Percentiles rank a stretch among this genome's conserved stretches.
Evolutionary conservation across 1,140 invertebrate genomes (phyloP).

Genomic region (Drosophila nebulosa): DNA sequence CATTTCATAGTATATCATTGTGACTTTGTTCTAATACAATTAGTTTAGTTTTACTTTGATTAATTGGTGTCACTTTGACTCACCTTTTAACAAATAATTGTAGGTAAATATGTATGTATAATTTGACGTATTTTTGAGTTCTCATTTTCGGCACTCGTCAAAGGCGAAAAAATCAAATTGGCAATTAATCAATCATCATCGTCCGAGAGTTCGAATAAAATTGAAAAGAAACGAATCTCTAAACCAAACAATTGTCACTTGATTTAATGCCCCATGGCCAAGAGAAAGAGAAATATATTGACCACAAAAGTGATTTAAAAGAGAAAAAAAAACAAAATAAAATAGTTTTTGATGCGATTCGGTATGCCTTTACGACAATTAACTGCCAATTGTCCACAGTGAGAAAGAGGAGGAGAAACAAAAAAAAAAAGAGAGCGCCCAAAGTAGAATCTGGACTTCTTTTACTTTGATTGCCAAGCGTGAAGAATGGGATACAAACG

Average conservation of each 20-base stretch:
- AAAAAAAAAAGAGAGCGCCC: neutral
- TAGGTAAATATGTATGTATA: neutral
- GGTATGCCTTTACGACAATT: slow-evolving; percentile 40
- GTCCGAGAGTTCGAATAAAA: neutral
- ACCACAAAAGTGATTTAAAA: neutral
- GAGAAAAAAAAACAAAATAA: too few relatives aligned
- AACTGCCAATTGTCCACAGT: slow-evolving; percentile 40
- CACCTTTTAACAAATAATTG: slow-evolving; percentile 12
- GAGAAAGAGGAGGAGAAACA: neutral
- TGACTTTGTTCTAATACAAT: too few relatives aligned
- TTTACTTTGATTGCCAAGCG: slow-evolving; percentile 51
- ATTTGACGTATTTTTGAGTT: neutral
- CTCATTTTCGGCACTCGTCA: slow-evolving; percentile 31
- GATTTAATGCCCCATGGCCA: slow-evolving; percentile 45
- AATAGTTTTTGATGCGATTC: slow-evolving; percentile 33
- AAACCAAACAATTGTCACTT: slow-evolving; percentile 61
- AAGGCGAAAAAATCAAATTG: slow-evolving; percentile 51
- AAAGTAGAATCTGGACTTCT: neutral
- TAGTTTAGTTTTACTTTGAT: neutral
- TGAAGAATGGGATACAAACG: slow-evolving; percentile 48
- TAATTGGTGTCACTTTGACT: slow-evolving; percentile 42
- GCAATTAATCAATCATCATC: slow-evolving; percentile 69
- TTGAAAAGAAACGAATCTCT: slow-evolving; percentile 8
- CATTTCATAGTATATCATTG: too few relatives aligned
- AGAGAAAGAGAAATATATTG: slow-evolving; percentile 8